phyloP scores from a whole-genome alignment of 2,113 vertebrate species.

The Herpetotheres cachinnans region DNA sequence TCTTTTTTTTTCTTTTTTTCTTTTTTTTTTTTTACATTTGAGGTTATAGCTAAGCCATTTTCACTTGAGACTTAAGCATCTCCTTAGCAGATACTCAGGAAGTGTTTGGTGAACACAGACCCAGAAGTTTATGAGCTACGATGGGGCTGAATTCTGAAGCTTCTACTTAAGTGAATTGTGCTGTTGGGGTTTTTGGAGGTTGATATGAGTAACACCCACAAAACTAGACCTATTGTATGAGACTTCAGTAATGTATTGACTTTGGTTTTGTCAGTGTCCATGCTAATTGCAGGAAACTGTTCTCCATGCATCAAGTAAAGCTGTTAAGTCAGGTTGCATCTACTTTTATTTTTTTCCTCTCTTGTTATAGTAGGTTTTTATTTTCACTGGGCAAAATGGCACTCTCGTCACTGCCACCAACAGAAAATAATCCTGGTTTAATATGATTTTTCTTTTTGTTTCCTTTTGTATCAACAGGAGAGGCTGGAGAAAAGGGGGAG shows the following conservation, averaged over 20 bases:
- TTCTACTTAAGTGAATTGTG: not conserved
- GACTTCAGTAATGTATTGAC: not conserved
- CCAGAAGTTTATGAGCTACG: not conserved
- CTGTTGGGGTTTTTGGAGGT: not conserved
- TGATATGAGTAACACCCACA: not conserved
- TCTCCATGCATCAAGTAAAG: not conserved
- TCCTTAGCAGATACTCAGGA: not conserved
- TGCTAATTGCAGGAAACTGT: not conserved
- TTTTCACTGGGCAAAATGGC: not conserved
- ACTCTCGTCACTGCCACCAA: not conserved
- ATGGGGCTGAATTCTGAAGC: not conserved
- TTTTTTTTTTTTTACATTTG: too few species aligned
- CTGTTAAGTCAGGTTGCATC: not conserved
- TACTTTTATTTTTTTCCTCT: not conserved
- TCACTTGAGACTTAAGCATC: not conserved
- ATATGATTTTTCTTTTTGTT: not conserved
- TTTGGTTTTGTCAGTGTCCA: not conserved
- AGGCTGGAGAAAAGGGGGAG: conserved; percentile 88
- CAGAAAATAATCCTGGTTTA: not conserved
- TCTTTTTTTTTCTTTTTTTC: not conserved
- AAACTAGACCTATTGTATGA: not conserved
- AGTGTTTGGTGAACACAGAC: not conserved
- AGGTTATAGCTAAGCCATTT: not conserved
- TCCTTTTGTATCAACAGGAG: conserved; percentile 75
- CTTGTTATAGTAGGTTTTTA: not conserved